phyloP scores from a whole-genome alignment of 1,140 invertebrate species.

The Idris sp. region DNA sequence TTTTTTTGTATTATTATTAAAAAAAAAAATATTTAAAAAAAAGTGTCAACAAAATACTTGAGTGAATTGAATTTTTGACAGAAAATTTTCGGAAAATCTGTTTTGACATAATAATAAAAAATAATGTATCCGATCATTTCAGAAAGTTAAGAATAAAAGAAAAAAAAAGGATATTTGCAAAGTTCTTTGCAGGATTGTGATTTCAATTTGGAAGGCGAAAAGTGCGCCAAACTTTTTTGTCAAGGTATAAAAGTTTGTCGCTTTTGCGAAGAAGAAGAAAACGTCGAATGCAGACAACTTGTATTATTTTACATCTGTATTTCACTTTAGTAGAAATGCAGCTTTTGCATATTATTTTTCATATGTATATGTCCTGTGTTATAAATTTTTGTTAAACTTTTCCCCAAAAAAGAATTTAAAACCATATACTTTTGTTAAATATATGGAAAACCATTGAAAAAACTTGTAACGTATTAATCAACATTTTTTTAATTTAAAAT shows the following conservation, averaged over 20 bases:
- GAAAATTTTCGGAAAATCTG: too few relatives aligned
- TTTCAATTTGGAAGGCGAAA: conserved; percentile 58
- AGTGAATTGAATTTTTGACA: too few relatives aligned
- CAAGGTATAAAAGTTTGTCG: conserved; percentile 48
- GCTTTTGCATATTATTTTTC: conserved; percentile 2
- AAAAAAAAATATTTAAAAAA: too few relatives aligned
- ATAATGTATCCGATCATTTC: conserved; percentile 48
- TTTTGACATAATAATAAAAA: conserved; percentile 14
- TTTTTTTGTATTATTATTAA: too few relatives aligned
- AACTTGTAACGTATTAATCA: too few relatives aligned
- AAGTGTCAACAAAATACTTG: too few relatives aligned
- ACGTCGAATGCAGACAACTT: conserved; percentile 31
- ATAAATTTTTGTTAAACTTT: background rate
- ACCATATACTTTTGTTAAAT: too few relatives aligned
- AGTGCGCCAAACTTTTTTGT: conserved; percentile 51
- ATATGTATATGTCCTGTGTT: conserved; percentile 6
- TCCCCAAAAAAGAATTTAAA: too few relatives aligned
- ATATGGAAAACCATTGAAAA: too few relatives aligned
- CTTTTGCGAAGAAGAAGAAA: conserved; percentile 36
- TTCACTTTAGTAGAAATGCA: conserved; percentile 21
- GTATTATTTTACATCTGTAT: conserved; percentile 48
- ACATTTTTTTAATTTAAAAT: too few relatives aligned
- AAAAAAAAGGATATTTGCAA: conserved; percentile 26
- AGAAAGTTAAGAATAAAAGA: conserved; percentile 10
- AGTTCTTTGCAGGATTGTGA: conserved; percentile 54